Evolutionary conservation across 2,888 invertebrate genomes (phyloP).

Genomic region (Autographa pulchrina): DNA sequence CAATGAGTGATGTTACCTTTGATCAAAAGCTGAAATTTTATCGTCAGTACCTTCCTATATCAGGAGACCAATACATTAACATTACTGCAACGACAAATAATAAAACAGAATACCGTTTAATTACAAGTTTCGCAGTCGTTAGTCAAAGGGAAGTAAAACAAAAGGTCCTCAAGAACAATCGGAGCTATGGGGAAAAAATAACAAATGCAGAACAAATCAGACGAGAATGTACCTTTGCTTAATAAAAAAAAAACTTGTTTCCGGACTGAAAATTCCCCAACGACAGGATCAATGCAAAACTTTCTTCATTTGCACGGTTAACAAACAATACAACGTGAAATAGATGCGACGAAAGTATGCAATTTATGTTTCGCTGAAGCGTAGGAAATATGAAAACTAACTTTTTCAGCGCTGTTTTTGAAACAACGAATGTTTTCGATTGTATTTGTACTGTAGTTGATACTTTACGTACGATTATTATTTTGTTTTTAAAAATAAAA

Average conservation of each 20-base stretch:
- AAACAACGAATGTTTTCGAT: background rate
- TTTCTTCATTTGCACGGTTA: conserved; percentile 72
- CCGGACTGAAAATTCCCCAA: conserved; percentile 66
- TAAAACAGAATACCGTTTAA: conserved; percentile 46
- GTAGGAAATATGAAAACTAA: background rate
- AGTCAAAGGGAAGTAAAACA: conserved; percentile 57
- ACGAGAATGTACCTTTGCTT: conserved; percentile 68
- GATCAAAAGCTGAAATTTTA: no score
- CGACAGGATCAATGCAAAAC: conserved; percentile 67
- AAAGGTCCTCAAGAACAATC: conserved; percentile 67
- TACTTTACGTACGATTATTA: background rate
- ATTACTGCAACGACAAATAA: conserved; percentile 1
- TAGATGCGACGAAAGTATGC: conserved; percentile 27
- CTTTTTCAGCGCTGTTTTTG: background rate
- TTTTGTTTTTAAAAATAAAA: background rate
- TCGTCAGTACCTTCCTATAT: background rate
- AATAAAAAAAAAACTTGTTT: conserved; percentile 67
- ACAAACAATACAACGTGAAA: conserved; percentile 40
- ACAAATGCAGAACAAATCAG: conserved; percentile 79
- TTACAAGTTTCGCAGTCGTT: conserved; percentile 58
- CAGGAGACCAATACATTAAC: background rate
- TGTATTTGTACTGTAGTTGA: background rate
- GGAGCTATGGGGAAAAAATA: conserved; percentile 67
- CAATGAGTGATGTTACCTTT: no score
- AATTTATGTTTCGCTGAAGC: conserved; percentile 20